phyloP scores from a whole-genome alignment of 2,888 invertebrate species.

The Brachylomia viminalis region DNA sequence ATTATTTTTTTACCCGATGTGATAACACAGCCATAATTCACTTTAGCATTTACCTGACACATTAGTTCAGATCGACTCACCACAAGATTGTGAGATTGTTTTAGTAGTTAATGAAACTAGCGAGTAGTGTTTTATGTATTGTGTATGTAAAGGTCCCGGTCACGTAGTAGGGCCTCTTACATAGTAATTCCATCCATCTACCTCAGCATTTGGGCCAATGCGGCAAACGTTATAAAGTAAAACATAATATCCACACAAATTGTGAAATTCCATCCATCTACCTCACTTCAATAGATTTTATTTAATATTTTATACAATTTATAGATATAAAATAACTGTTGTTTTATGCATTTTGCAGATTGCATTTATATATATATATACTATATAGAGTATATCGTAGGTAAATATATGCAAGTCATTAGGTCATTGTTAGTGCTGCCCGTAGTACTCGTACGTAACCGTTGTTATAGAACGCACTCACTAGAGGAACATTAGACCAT shows the following conservation, averaged over 20 bases:
- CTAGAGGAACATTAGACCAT: slow-evolving; percentile 83
- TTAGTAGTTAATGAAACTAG: slow-evolving; percentile 83
- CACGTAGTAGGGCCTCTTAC: slow-evolving; percentile 86
- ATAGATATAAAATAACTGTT: slow-evolving; percentile 90
- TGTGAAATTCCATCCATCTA: slow-evolving; percentile 93
- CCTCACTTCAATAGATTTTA: slow-evolving; percentile 92
- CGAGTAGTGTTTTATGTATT: slow-evolving; percentile 86
- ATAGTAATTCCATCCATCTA: slow-evolving; percentile 91
- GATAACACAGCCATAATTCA: slow-evolving; percentile 72
- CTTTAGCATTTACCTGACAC: slow-evolving; percentile 75
- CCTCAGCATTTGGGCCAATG: slow-evolving; percentile 90
- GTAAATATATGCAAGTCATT: slow-evolving; percentile 88
- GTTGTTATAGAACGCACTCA: slow-evolving; percentile 84
- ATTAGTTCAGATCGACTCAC: slow-evolving; percentile 77
- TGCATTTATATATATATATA: slow-evolving; percentile 90
- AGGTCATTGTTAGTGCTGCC: slow-evolving; percentile 87
- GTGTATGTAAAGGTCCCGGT: slow-evolving; percentile 85
- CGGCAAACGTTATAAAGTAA: slow-evolving; percentile 85
- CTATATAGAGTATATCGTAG: slow-evolving; percentile 90
- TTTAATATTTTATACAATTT: slow-evolving; percentile 91
- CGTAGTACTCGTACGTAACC: slow-evolving; percentile 78
- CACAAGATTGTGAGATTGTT: slow-evolving; percentile 79
- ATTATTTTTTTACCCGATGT: slow-evolving; percentile 76
- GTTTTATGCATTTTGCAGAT: slow-evolving; percentile 91
- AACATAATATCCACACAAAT: slow-evolving; percentile 89